Percentiles rank a stretch among this genome's conserved stretches.
These are phyloP conservation scores for Lepus europaeus DNA, from an alignment of 2,113 vertebrate genomes.

Conservation along the genomic window DNA sequence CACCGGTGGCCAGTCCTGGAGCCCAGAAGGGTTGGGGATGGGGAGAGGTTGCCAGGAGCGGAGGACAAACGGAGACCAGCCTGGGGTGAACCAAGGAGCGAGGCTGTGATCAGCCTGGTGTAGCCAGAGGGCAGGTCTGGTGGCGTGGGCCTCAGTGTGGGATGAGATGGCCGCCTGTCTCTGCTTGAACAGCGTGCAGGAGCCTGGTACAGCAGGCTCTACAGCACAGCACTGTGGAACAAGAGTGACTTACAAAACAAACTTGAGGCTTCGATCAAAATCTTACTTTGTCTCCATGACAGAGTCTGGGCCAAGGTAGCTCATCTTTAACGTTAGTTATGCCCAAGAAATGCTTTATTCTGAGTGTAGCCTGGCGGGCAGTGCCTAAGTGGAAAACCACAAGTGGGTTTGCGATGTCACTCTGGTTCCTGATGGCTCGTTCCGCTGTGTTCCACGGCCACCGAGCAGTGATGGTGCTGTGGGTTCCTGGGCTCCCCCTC, in stretches of 20 bases:
- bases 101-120: no score
- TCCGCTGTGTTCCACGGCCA: not conserved
- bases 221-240: no score
- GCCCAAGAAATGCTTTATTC: not conserved
- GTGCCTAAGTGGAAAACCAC: not conserved
- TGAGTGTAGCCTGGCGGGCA: not conserved
- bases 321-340: not conserved
- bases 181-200: no score
- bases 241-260: not conserved
- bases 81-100: no score
- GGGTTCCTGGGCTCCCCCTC: not conserved
- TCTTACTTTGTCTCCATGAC: not conserved
- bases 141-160: no score
- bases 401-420: not conserved
- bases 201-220: no score
- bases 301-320: not conserved
- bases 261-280: not conserved
- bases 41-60: no score
- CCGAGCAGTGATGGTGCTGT: not conserved
- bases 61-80: no score
- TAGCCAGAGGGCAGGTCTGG: no score
- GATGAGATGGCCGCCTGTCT: no score
- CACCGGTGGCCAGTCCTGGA: no score
- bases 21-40: no score
- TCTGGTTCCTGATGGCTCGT: not conserved